Evolutionary conservation across 2,888 invertebrate genomes (phyloP).

Genomic region (Andrena trimmerana): DNA sequence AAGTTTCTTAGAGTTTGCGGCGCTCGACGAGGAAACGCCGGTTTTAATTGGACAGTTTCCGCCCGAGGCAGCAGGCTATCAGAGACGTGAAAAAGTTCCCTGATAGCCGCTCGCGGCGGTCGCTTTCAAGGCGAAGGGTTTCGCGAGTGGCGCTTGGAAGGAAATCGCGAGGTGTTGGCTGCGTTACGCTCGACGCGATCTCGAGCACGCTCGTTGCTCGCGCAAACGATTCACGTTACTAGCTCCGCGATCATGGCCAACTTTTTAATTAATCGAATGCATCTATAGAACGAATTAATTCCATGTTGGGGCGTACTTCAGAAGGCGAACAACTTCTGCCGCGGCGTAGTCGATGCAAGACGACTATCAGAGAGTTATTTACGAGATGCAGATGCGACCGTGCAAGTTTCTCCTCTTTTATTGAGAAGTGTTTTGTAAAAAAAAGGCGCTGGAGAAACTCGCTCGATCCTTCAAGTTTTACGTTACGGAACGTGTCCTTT

Average conservation of each 20-base stretch:
- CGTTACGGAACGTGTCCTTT: neutral
- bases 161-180: slow-evolving; percentile 26
- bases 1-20: neutral
- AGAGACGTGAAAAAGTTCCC: neutral
- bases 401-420: neutral
- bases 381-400: neutral
- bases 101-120: neutral
- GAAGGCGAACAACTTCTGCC: slow-evolving; percentile 2
- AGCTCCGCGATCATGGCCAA: slow-evolving; percentile 17
- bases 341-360: neutral
- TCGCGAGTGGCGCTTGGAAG: neutral
- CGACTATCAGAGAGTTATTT: neutral
- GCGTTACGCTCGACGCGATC: slow-evolving; percentile 33
- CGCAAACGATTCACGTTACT: slow-evolving; percentile 50
- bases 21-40: neutral
- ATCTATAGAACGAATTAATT: slow-evolving; percentile 6
- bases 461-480: neutral
- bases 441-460: neutral
- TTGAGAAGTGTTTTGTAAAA: neutral
- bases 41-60: slow-evolving; percentile 14
- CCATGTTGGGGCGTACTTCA: neutral
- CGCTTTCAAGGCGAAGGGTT: neutral
- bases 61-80: neutral
- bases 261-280: slow-evolving; percentile 41
- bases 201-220: slow-evolving; percentile 35